phyloP scores from a whole-genome alignment of 2,888 invertebrate species.

The Cactoblastis cactorum region DNA sequence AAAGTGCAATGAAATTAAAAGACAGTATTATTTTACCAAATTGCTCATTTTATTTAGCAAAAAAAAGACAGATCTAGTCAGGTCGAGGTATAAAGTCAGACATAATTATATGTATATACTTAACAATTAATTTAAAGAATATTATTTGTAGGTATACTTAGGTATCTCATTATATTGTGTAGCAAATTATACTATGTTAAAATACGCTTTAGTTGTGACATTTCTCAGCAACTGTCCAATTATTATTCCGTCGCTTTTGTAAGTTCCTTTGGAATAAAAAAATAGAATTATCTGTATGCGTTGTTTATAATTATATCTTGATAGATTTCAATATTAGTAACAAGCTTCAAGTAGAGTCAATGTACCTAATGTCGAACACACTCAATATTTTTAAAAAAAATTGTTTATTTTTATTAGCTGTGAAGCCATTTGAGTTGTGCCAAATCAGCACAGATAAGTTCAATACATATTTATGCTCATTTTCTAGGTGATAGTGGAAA shows the following conservation, averaged over 20 bases:
- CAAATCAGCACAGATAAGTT: no score
- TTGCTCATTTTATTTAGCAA: conserved; percentile 32
- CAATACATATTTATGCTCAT: no score
- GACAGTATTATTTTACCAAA: conserved; percentile 12
- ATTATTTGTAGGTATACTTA: not conserved
- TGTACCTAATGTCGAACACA: no score
- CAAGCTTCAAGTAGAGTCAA: not conserved
- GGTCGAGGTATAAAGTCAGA: conserved; percentile 14
- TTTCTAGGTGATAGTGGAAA: no score
- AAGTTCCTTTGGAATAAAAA: conserved; percentile 1
- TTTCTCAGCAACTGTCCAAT: not conserved
- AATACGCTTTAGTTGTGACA: conserved; percentile 2
- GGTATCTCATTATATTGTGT: not conserved
- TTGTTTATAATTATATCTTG: not conserved
- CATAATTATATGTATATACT: not conserved
- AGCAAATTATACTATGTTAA: conserved; percentile 8
- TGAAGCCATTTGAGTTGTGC: no score
- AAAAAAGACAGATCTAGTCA: conserved; percentile 55
- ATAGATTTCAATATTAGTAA: not conserved
- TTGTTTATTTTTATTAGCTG: no score
- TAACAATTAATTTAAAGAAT: not conserved
- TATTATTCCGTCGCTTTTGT: conserved; percentile 5
- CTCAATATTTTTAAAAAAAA: no score
- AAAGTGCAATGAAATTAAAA: conserved; percentile 19
- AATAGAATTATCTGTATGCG: not conserved